Evolutionary conservation across 2,113 vertebrate genomes (phyloP).

Genomic region (Hydrochoerus hydrochaeris): DNA sequence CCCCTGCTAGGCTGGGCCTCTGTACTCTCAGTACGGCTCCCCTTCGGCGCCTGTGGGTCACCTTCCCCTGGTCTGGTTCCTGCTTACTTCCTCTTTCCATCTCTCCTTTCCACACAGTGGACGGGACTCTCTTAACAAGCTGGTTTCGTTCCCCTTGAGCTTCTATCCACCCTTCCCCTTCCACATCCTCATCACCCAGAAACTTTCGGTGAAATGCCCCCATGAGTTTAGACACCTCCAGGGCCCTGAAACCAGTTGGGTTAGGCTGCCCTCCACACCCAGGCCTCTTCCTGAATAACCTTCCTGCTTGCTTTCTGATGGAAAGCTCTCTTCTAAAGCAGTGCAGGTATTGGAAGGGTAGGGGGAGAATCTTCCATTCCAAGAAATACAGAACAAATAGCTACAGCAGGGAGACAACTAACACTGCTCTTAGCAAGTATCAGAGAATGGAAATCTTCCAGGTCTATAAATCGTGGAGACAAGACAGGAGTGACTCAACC

Average conservation of each 20-base stretch:
- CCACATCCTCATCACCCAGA: background rate
- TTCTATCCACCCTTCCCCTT: background rate
- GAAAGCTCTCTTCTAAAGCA: background rate
- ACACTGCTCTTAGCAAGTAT: background rate
- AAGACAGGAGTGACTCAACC: background rate
- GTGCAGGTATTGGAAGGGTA: background rate
- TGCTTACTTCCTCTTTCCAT: background rate
- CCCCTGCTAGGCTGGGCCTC: background rate
- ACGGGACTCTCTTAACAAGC: background rate
- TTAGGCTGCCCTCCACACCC: background rate
- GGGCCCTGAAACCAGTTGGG: background rate
- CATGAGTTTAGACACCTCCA: background rate
- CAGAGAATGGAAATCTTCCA: conserved; percentile 56
- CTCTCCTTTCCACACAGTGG: background rate
- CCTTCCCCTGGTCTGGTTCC: background rate
- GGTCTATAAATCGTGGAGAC: background rate
- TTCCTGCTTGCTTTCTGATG: background rate
- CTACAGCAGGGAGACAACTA: background rate
- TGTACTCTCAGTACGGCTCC: background rate
- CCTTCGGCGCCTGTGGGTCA: background rate
- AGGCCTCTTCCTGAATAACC: background rate
- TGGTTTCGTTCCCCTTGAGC: background rate
- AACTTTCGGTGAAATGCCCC: background rate
- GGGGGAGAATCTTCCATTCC: conserved; percentile 49
- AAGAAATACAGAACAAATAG: conserved; percentile 51